Evolutionary conservation across 2,797 vertebrate genomes (phyloP), one percentile per base, ranked within the genome.

Genomic region (Chlorospingus semifuscus): DNA sequence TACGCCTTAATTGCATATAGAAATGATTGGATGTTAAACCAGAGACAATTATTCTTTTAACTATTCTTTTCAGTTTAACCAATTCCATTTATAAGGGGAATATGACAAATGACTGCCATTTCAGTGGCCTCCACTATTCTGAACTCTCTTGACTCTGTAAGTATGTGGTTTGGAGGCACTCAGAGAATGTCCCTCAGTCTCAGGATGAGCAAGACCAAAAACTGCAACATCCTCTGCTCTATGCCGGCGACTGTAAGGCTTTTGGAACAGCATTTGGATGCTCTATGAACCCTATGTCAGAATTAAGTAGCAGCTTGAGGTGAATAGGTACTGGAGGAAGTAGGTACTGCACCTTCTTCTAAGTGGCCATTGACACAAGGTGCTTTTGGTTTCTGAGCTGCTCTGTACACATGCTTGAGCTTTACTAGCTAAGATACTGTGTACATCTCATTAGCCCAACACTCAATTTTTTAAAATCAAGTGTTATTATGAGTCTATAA

Each of bases 1-100:
- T 99, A 99, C 1, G 99, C 99, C 99, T 99, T 74, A 39, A 85
- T 39, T 78, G 66, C 17, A 82, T 6, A 74, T 0, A 89, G 44
- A 68, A 87, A 86, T 10, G 9, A 81, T 12, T 36, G 44, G 22
- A 37, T 7, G 11, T 83, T 61, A 93, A 64, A 55, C 20, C 37
- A 70, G 36, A 83, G 39, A 57, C 34, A 79, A 55, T 21, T 46
- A 27, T 20, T 52, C n/a, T 75, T 64, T 59, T 36, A 63, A 47
- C 56, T 34, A 10, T 39, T n/a, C 11, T 85, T 60, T 77, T 63
- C 56, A 63, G 56, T 49, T 63, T 42, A 81, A 89, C 9, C 41
- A 63, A 82, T 39, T 56, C 14, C 14, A 34, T 44, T 32, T 60
- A 8, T 34, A 72, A 46, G 18, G 17, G 22, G 24, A 69, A 63